These are phyloP conservation scores for Ceyx margarethae DNA, from an alignment of 2,113 vertebrate genomes.

Conservation along the genomic window DNA sequence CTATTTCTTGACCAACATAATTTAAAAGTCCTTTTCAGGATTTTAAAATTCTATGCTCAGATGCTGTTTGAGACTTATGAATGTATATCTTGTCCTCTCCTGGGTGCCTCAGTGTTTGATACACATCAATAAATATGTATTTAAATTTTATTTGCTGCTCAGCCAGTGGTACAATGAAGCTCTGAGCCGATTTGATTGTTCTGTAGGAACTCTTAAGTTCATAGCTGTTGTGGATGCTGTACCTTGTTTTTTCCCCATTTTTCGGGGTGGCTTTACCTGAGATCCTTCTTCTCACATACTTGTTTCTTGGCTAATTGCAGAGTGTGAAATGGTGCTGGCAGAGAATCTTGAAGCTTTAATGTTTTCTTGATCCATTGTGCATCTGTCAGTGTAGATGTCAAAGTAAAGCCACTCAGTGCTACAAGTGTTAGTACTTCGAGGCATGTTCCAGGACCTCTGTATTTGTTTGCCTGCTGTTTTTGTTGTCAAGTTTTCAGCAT, in stretches of 20 bases:
- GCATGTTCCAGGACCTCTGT: rapidly evolving
- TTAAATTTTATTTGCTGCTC: background rate
- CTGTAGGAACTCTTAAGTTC: background rate
- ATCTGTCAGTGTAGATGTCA: background rate
- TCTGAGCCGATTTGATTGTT: background rate
- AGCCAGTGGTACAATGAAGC: background rate
- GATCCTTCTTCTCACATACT: background rate
- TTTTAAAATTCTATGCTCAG: too few species aligned
- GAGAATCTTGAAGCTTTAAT: background rate
- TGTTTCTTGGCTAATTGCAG: background rate
- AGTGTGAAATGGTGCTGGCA: background rate
- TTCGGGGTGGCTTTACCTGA: background rate
- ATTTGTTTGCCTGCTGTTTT: background rate
- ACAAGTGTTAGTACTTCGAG: background rate
- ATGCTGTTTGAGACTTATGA: background rate
- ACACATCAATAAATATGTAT: background rate
- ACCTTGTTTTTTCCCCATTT: background rate
- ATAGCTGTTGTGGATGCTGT: background rate
- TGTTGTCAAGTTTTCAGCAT: background rate
- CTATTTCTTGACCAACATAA: background rate
- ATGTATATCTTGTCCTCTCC: background rate
- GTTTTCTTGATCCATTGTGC: background rate
- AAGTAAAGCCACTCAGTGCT: background rate
- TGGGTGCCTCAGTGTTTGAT: background rate
- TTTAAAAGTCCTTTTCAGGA: too few species aligned